Base-by-base conservation (phyloP, 2,113 vertebrate species). In the Ardeotis arabs region DNA sequence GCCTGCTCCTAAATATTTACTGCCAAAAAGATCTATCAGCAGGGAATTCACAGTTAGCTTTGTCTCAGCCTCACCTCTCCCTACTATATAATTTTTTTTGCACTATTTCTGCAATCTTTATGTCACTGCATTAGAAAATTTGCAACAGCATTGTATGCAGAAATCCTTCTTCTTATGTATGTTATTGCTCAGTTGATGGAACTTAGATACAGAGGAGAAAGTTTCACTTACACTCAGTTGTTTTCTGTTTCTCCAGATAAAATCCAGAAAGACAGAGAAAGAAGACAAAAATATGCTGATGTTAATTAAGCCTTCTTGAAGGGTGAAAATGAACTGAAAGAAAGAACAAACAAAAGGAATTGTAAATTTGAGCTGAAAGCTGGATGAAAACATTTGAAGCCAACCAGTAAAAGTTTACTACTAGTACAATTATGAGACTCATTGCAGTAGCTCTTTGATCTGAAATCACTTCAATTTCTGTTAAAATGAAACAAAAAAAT, bases 311-410 rank as follows among this genome's bases (percentile, higher is more conserved):
- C 23, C 21, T 68, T 87, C 78, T 58, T 74, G 60, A 81, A 94
- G 7, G 17, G 9, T 79, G 75, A 84, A 50, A 83, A 84, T 39
- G 59, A 92, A 85, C 45, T 44, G 23, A 73, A 72, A 77, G 44
- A 66, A 11, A n/a, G 14, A 81, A 79, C 21, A 74, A 49, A 92
- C 5, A 79, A 87, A 85, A 37, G 9, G 16, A 90, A 52, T 55
- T 81, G 55, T n/a, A 80, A 84, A 81, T 92, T 45, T 81, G 41
- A 91, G 53, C 18, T 87, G 91, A 94, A 91, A 89, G 60, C 7
- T 68, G 56, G 50, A 69, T 74, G 6, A 84, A 88, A 86, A 60
- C 10, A 80, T 62, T 64, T 86, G 27, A 86, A 94, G 9, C 8
- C 55, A 81, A 76, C 7, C 25, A 50, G 63, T 56, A 74, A 60